These are phyloP conservation scores for Catostylus mosaicus DNA, from an alignment of 30 jellyfish, hydroid and myxozoan genomes.

Conservation along the genomic window DNA sequence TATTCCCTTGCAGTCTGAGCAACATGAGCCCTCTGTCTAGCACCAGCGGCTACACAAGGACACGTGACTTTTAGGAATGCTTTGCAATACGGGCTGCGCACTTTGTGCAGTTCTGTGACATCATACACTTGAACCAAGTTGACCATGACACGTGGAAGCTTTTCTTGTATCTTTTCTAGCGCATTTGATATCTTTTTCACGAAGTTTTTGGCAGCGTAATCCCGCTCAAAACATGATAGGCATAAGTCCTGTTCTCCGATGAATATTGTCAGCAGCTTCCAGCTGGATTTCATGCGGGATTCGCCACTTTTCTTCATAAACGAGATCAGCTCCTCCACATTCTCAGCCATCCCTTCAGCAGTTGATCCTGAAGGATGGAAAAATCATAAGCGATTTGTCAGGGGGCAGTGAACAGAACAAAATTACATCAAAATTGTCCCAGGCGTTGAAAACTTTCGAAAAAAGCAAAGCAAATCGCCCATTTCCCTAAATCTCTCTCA, in stretches of 20 bases:
- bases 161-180: conserved; percentile 42
- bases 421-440: too few species aligned
- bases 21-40: conserved; percentile 17
- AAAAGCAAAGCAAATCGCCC: too few species aligned
- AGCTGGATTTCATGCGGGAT: conserved; percentile 35
- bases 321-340: conserved; percentile 63
- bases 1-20: conserved; percentile 59
- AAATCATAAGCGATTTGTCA: background rate
- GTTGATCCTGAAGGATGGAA: conserved; percentile 61
- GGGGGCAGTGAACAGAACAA: too few species aligned
- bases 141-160: conserved; percentile 71
- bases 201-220: conserved; percentile 18
- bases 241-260: conserved; percentile 82
- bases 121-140: conserved; percentile 72
- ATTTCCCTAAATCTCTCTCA: too few species aligned
- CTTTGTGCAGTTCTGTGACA: conserved; percentile 43
- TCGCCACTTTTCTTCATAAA: conserved; percentile 32
- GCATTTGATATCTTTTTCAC: conserved; percentile 36
- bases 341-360: conserved; percentile 66
- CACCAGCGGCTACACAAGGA: conserved; percentile 62
- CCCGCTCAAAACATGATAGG: conserved; percentile 43
- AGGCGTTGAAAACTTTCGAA: too few species aligned
- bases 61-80: conserved; percentile 55
- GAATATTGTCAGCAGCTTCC: conserved; percentile 83
- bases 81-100: conserved; percentile 45